Conservation (phyloP, 2,888 invertebrate genomes). For the Campaea margaritaria region DNA sequence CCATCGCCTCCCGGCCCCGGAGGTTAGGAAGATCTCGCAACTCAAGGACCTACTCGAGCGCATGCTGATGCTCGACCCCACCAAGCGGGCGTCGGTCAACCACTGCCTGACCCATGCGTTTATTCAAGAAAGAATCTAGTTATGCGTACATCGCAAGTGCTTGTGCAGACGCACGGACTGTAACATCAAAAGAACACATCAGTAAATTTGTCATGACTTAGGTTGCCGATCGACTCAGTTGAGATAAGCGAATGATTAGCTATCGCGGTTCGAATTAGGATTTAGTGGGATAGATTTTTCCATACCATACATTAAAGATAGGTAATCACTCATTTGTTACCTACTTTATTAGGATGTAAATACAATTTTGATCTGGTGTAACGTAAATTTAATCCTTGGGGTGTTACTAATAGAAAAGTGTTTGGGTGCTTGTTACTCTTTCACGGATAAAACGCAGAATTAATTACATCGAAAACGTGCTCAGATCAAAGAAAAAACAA, state of each 20-base stretch:
- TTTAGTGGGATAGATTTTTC: too few relatives aligned
- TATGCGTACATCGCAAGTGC: conserved; percentile 8
- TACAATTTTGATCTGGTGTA: too few relatives aligned
- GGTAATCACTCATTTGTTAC: not conserved
- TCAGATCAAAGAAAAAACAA: too few relatives aligned
- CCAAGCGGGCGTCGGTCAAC: conserved; percentile 96
- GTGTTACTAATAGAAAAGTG: too few relatives aligned
- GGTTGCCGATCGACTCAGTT: conserved; percentile 1
- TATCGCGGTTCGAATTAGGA: not conserved
- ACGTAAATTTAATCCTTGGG: too few relatives aligned
- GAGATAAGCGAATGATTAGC: not conserved
- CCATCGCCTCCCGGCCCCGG: conserved; percentile 94
- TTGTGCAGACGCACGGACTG: conserved; percentile 2
- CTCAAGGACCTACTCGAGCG: conserved; percentile 96
- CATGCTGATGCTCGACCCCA: conserved; percentile 95
- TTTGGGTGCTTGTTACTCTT: too few relatives aligned
- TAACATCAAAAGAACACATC: not conserved
- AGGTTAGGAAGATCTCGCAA: conserved; percentile 95
- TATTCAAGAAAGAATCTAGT: conserved; percentile 95
- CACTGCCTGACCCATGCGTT: conserved; percentile 97
- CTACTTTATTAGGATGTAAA: too few relatives aligned
- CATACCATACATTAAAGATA: too few relatives aligned
- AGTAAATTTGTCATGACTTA: conserved; percentile 4
- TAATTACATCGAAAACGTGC: too few relatives aligned
- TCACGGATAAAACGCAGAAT: too few relatives aligned